Base-by-base conservation (phyloP, 2,888 invertebrate species). In the Drosophila macrothrix region DNA sequence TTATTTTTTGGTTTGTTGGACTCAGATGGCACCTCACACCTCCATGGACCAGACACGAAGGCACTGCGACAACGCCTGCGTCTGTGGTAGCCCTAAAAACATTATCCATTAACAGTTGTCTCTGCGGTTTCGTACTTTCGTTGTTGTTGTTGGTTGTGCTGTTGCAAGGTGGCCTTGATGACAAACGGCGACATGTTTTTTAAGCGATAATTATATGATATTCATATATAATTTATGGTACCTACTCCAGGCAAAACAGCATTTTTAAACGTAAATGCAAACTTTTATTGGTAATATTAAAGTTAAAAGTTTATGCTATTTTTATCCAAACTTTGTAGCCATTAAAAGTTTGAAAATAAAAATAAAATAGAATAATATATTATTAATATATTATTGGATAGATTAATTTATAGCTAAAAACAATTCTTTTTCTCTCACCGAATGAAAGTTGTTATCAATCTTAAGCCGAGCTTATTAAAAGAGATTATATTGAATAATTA, bases 151-250 rank as follows among this genome's bases (percentile, higher is more conserved):
- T 65, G 59, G 4, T 28, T 68, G 29, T 25, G 65, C 50, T 35
- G 62, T 54, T 67, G 79, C 77, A 80, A 59, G 73, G 77, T 80
- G 78, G 78, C 80, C 86, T 84, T 88, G 86, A 79, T 88, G 84
- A 88, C 84, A 84, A 84, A 85, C 86, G 79, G 79, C 88, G 79
- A 86, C 88, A 74, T 83, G 86, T 85, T 88, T 71, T 64, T 84
- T 71, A 64, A 70, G 56, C 86, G 86, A 81, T 88, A 83, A 88
- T 88, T 81, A 84, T 88, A 88, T 83, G 81, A 72, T 83, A 81
- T 81, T 81, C 77, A 79, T 76, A 85, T 58, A 67, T 58, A 28
- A 53, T 77, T 65, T 60, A 58, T 58, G 25, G 25, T 28, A 58
- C 14, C 25, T 25, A 25, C 43, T 19, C 28, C 56, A 54, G 50